phyloP scores from a whole-genome alignment of 2,113 vertebrate species.

The Hippoglossus stenolepis region DNA sequence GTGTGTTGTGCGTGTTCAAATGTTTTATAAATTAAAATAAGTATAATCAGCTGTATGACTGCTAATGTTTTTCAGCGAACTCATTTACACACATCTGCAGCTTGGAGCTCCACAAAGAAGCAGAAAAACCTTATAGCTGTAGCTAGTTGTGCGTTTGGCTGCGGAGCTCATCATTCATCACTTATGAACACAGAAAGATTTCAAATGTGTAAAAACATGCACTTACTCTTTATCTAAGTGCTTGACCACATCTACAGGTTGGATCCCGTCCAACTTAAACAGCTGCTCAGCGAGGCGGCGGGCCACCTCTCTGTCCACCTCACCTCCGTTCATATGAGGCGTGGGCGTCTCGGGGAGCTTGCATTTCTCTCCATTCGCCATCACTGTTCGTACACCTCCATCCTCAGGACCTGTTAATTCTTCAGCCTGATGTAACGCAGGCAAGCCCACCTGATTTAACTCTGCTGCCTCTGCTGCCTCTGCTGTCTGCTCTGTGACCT shows the following conservation, averaged over 20 bases:
- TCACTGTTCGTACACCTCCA: neutral
- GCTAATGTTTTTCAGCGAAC: too few relatives aligned
- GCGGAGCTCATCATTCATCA: neutral
- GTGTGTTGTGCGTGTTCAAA: too few relatives aligned
- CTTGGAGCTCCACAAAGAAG: too few relatives aligned
- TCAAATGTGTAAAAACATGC: neutral
- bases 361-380: slow-evolving; percentile 45
- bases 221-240: slow-evolving; percentile 86
- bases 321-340: slow-evolving; percentile 55
- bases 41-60: too few relatives aligned
- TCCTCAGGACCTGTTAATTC: neutral
- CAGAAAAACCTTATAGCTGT: neutral
- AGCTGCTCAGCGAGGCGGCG: slow-evolving; percentile 77
- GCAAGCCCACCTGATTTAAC: slow-evolving; percentile 14
- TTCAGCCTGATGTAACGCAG: slow-evolving; percentile 11
- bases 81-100: too few relatives aligned
- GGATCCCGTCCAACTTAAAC: slow-evolving; percentile 76
- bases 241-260: slow-evolving; percentile 81
- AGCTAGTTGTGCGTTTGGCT: neutral
- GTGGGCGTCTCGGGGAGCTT: neutral
- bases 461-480: neutral
- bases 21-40: too few relatives aligned
- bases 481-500: slow-evolving; percentile 16
- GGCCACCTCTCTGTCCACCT: slow-evolving; percentile 71
- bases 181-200: neutral